Evolutionary conservation across 2,113 vertebrate species (phyloP).

Genomic region (Redunca redunca): DNA sequence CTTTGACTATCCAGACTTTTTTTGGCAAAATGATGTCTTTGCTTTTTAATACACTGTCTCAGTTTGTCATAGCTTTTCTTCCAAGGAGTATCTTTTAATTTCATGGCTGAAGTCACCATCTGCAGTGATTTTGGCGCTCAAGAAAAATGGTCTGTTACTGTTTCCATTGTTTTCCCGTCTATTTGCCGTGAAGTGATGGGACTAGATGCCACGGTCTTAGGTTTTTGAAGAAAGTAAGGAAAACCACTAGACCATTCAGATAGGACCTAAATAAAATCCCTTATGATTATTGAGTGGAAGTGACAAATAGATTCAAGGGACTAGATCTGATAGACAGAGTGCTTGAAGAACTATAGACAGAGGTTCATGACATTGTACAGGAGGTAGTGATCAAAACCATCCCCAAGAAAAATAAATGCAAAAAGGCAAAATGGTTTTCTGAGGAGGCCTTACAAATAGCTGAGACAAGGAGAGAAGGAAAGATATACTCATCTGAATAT

Average conservation of each 20-base stretch:
- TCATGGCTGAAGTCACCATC: neutral
- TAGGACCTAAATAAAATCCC: neutral
- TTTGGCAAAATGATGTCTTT: neutral
- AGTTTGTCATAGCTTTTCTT: neutral
- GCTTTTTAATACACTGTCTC: neutral
- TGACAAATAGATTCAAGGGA: neutral
- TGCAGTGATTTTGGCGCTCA: neutral
- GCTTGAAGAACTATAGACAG: neutral
- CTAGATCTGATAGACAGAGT: neutral
- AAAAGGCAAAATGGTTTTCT: neutral
- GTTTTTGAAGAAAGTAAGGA: neutral
- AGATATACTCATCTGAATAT: neutral
- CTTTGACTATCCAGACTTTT: neutral
- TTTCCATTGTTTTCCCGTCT: neutral
- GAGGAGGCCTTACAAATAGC: neutral
- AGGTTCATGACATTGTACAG: neutral
- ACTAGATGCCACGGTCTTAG: neutral
- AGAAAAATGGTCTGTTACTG: neutral
- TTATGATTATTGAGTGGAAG: neutral
- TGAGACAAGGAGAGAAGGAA: neutral
- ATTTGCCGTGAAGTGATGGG: neutral
- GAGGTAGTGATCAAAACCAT: neutral
- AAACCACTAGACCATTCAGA: neutral
- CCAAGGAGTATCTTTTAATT: neutral
- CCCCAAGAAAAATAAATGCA: neutral